Evolutionary conservation across 2,797 vertebrate species (phyloP), one percentile per base, ranked within the genome.

Genomic region (Orestias chungarensis): DNA sequence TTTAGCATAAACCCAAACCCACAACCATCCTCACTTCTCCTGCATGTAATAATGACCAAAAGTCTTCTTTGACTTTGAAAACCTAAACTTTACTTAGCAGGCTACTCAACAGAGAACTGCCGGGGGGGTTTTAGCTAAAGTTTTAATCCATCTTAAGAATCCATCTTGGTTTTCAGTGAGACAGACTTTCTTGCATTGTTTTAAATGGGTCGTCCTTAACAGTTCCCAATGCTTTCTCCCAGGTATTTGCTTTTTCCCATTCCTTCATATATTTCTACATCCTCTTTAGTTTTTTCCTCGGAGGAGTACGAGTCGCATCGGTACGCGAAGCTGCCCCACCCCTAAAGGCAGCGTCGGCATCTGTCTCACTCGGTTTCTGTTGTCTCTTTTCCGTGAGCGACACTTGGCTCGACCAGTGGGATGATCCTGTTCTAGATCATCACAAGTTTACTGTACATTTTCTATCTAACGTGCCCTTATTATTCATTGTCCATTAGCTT

Each of bases 61-160:
- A 29, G n/a, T 44, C 20, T 31, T 75, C n/a, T n/a, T 67, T 79
- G 66, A 83, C 77, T 86, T 77, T 87, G 66, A 76, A 62, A 73
- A 83, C 66, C 72, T 65, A 3, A 0, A 50, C 64, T 54, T 68
- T 49, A n/a, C 57, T 66, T 71, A 6, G 44, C 55, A 55, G 14
- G 15, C 38, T 61, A 3, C 18, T 6, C 18, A 42, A 52, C 11
- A 23, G 23, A 8, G 20, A 49, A 23, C 46, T n/a, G 55, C 10
- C n/a, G n/a, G n/a, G n/a, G n/a, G n/a, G n/a, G n/a, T n/a, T n/a
- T n/a, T n/a, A n/a, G 33, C 14, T 33, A 35, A 33, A 10, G 18
- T 35, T 14, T 57, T 7, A 57, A 35, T 4, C 31, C 29, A 20
- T 35, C 18, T 35, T 33, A 23, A 59, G 35, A 33, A 20, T 57